phyloP scores from a whole-genome alignment of 2,113 vertebrate species.

The Ptilorrhoa leucosticta region DNA sequence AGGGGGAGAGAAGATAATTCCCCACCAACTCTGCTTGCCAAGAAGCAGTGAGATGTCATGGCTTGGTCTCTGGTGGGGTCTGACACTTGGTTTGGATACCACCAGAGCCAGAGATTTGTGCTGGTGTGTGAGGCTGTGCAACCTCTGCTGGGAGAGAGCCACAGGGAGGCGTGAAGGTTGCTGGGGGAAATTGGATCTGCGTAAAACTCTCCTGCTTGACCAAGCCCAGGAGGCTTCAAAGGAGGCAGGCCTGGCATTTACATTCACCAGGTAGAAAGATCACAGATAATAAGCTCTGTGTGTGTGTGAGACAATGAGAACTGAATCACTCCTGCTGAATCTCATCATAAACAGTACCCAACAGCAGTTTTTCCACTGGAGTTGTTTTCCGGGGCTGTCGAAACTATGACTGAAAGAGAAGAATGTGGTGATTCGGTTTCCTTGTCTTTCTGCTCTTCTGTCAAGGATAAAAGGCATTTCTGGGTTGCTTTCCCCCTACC shows the following conservation, averaged over 20 bases:
- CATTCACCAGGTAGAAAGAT: not conserved
- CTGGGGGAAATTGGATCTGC: not conserved
- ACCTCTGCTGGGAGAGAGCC: not conserved
- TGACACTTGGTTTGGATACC: not conserved
- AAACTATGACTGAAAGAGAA: not conserved
- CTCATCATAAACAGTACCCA: not conserved
- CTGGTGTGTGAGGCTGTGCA: not conserved
- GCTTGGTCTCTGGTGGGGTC: not conserved
- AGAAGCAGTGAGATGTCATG: not conserved
- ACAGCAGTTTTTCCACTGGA: not conserved
- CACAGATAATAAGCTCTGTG: not conserved
- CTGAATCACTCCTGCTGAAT: conserved; percentile 9
- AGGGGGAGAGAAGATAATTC: not conserved
- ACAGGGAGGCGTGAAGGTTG: fast-evolving
- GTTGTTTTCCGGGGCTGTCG: not conserved
- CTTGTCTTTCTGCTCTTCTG: not conserved
- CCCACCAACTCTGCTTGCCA: not conserved
- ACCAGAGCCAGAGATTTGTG: not conserved
- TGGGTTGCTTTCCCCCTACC: not conserved
- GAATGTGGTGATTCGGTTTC: not conserved
- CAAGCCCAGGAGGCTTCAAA: not conserved
- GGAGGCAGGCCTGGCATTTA: conserved; percentile 14
- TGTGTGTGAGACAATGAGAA: not conserved
- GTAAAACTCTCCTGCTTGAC: not conserved
- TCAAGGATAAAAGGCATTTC: not conserved